phyloP scores from a whole-genome alignment of 2,797 vertebrate species.

The Salmo trutta region DNA sequence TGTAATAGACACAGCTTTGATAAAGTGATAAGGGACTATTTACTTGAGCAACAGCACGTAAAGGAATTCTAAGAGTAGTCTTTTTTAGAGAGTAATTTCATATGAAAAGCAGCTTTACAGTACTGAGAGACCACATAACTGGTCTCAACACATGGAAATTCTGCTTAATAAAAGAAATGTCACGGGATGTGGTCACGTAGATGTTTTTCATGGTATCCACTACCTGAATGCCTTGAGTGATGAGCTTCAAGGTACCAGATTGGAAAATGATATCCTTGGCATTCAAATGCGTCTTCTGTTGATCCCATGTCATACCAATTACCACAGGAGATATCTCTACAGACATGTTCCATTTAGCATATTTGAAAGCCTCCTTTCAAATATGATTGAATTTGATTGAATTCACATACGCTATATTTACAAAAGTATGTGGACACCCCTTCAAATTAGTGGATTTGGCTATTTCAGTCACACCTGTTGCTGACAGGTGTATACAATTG shows the following conservation, averaged over 20 bases:
- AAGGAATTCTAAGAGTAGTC: not conserved
- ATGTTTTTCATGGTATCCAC: conserved; percentile 75
- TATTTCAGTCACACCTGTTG: too few relatives aligned
- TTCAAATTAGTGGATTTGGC: too few relatives aligned
- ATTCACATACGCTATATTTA: too few relatives aligned
- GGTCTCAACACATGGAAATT: not conserved
- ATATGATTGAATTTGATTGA: not conserved
- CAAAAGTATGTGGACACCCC: too few relatives aligned
- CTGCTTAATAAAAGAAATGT: conserved; percentile 68
- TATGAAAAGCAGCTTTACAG: not conserved
- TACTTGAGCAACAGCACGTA: not conserved
- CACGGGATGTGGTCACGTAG: conserved; percentile 55
- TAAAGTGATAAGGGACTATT: not conserved
- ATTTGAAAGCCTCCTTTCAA: not conserved
- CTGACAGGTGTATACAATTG: too few relatives aligned
- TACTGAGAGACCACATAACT: not conserved
- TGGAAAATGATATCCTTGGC: conserved; percentile 60
- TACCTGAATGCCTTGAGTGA: conserved; percentile 35
- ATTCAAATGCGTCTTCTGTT: conserved; percentile 69
- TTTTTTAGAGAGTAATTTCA: not conserved
- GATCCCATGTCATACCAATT: conserved; percentile 78
- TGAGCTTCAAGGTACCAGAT: conserved; percentile 66
- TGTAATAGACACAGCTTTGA: not conserved
- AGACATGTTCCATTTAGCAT: not conserved
- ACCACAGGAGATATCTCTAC: conserved; percentile 47